Base-by-base conservation (phyloP, 2,888 invertebrate species). In the Chydorus sphaericus region DNA sequence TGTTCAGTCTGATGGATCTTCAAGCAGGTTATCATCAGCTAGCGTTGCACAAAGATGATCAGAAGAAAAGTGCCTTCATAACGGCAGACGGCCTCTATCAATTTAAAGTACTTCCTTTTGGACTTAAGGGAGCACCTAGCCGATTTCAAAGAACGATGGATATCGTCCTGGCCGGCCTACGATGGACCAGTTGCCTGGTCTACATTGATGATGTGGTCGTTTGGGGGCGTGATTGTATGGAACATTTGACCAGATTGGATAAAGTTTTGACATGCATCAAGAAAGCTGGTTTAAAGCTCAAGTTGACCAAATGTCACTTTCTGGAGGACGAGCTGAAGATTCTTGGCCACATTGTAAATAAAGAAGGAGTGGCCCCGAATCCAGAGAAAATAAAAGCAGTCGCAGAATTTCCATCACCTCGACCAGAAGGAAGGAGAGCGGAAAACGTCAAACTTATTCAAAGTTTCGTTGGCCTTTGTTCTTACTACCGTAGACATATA, bases 181-280 rank as follows among this genome's bases (percentile, higher is more conserved):
- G 20, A 39, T 39, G 39, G 39, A 39, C n/a, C n/a, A 20, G 8
- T 18, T 39, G 39, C n/a, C n/a, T 39, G 8, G 53, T 1, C 51
- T 60, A 23, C 55, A 48, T 64, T 4, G 64, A 66, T 54, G 65
- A 66, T 51, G 57, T 65, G 5, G 37, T 66, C 1, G 59, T 66
- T 1, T 62, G 56, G 36, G 59, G 60, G 3, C 31, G 57, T 33
- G 51, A 50, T 1, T 59, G 58, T 36, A 49, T 48, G 11, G 57
- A 59, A 10, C 61, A 59, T 48, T 20, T 51, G 10, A 11, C 2
- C 7, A 54, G 55, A 16, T 10, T 61, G 1, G 49, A 54, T 11
- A 14, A 33, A 1, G 57, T 59, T 11, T 49, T 61, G 1, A 33
- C 48, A 29, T 33, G 58, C 2, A 28, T 59, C 0, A 16, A 30